Base-by-base conservation (phyloP, 2,888 invertebrate genomes). In the Dynastes hyllus region DNA sequence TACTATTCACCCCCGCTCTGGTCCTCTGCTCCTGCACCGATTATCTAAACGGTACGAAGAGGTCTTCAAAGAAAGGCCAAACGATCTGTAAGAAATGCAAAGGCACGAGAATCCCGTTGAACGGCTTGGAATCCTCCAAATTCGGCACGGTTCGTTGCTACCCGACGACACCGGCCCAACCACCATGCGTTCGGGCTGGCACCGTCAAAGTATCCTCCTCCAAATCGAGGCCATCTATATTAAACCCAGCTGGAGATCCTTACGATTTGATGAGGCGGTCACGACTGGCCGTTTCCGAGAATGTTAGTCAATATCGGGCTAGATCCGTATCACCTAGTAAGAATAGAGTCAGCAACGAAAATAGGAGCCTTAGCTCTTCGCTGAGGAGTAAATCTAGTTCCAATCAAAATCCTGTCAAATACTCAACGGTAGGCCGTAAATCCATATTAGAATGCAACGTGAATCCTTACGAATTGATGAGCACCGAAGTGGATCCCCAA, bases 381-480 rank as follows among this genome's bases (percentile, higher is more conserved):
- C 81, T 80, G 45, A 82, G 84, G 66, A 81, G 81, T 9, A 85
- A 84, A 67, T 79, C 81, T 4, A 27, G 45, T 51, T 67, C 67
- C 11, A 73, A 63, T n/a, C 79, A 78, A 63, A 89, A 78, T 89
- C 90, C 66, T 3, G 27, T 32, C 16, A 84, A 85, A 81, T 82
- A 82, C 69, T 85, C 86, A 27, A 84, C 86, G 8, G 82, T 85
- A 76, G 87, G 89, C 13, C 87, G 94, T 65, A 93, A 92, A 82
- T 96, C 96, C 22, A 96, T 96, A 82, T 89, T 96, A 61, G 94
- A 95, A 84, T 96, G 96, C 89, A 93, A 95, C 87, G 94, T 96
- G 58, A 96, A 96, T 88, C 95, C 96, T 2, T 96, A 96, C 87
- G 94, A 95, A 82, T 90, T 96, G 86, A 93, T 96, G 84, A 93